Base-by-base conservation (phyloP, 30 jellyfish, hydroid and myxozoan species). In the Chrysaora quinquecirrha region DNA sequence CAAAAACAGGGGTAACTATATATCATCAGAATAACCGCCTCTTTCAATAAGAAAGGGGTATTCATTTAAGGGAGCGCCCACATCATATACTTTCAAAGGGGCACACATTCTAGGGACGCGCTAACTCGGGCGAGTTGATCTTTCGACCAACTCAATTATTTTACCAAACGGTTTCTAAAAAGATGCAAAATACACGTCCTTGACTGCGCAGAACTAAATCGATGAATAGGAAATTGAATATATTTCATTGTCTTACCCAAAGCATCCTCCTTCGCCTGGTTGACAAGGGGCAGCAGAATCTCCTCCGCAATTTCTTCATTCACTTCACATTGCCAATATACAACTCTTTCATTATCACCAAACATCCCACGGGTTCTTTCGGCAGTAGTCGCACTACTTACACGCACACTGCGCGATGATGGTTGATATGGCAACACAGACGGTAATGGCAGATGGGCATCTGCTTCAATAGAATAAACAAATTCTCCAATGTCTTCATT, bases 241-340 rank as follows among this genome's bases (percentile, higher is more conserved):
- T n/a, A n/a, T n/a, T n/a, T n/a, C n/a, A n/a, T n/a, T n/a, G n/a
- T 27, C 95, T 66, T 61, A 87, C 99, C 81, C 60, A 94, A 84
- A 0, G 99, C 99, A 16, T 75, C 80, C 43, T 88, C 99, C 70
- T 79, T 94, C 19, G 89, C 91, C 46, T 71, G 78, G 73, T 94
- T 94, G 24, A 76, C 48, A 33, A 76, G 24, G 1, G 95, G 96
- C 66, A 94, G 29, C 29, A 82, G 48, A 23, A 94, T 33, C 60
- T 87, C 96, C 73, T 88, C 95, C 38, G 78, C 61, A 43, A 82
- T 62, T 69, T 83, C 93, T 11, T 83, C 84, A 3, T 35, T 85
- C 48, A 86, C 97, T 21, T 79, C 90, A 63, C 99, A 94, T 47
- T 85, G 94, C 97, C 95, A 78, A 84, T 94, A 87, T n/a, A 94